Evolutionary conservation across 2,888 invertebrate genomes (phyloP), one percentile per base, ranked within the genome.

Genomic region (Belgica antarctica): DNA sequence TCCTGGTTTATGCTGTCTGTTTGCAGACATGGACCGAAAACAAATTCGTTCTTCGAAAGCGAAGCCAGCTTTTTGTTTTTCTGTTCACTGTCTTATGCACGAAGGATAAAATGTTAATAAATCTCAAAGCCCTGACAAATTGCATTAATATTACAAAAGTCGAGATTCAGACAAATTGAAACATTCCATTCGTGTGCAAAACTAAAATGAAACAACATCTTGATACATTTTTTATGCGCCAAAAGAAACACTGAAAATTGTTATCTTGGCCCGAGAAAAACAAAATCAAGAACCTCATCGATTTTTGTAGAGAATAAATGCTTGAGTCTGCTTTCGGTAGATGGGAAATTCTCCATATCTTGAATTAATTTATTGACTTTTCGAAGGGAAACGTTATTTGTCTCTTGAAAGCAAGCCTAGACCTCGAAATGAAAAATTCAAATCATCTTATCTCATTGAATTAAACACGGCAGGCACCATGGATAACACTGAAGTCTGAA

Each of bases 311-410:
- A 52, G 22, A 52, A 17, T 19, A 8, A 3, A 52, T 52, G 52
- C 22, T n/a, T n/a, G n/a, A n/a, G n/a, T n/a, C n/a, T n/a, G n/a
- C n/a, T n/a, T n/a, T n/a, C n/a, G n/a, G n/a, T n/a, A n/a, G n/a
- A n/a, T 52, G 52, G 52, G 52, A 19, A 52, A 19, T 3, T 52
- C 3, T 8, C 17, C 52, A 52, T 17, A 52, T 22, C 12, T 22
- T 2, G 52, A 52, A 17, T 52, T 52, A 52, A 52, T 52, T 22
- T 52, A 52, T 52, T 52, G 22, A 52, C 52, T 52, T 52, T 52
- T 52, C 22, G 22, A 52, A n/a, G 52, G 41, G 41, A n/a, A n/a
- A 41, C 41, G n/a, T 41, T 15, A n/a, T 15, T n/a, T 41, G n/a
- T n/a, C 41, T 15, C 15, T 15, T 41, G 3, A 41, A 41, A 15